These are phyloP conservation scores for Athetis lepigone DNA, from an alignment of 2,888 invertebrate species.

Conservation along the genomic window DNA sequence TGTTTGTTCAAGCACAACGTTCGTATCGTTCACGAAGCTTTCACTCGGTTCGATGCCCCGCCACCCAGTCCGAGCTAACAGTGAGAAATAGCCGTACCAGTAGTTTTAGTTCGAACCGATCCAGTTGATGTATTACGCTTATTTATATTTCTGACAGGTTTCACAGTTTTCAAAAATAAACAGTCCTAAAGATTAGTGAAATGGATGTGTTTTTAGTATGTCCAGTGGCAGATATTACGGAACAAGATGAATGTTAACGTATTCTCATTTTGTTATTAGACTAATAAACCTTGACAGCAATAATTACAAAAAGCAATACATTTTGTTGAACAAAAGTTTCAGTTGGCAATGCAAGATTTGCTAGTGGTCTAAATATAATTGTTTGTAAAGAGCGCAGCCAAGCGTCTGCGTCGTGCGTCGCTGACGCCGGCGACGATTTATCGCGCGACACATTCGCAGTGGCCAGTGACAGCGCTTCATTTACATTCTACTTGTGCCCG, in stretches of 20 bases:
- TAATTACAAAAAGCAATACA: background rate
- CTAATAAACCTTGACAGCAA: constrained; percentile 6
- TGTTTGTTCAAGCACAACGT: constrained; percentile 64
- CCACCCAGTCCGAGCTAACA: constrained; percentile 61
- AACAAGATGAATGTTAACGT: constrained; percentile 3
- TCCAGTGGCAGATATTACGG: constrained; percentile 27
- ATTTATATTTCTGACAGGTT: constrained; percentile 57
- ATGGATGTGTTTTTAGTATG: constrained; percentile 44
- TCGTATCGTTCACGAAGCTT: constrained; percentile 71
- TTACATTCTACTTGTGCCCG: constrained; percentile 67
- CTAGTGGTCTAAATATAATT: constrained; percentile 66
- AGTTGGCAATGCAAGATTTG: constrained; percentile 42
- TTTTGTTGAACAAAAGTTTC: constrained; percentile 14
- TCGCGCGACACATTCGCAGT: constrained; percentile 64
- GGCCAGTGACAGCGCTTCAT: constrained; percentile 56
- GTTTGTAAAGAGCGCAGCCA: constrained; percentile 66
- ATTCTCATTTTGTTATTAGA: background rate
- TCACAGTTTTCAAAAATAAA: constrained; percentile 50
- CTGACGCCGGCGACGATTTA: constrained; percentile 69
- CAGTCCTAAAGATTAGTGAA: constrained; percentile 35
- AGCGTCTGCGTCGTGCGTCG: constrained; percentile 61
- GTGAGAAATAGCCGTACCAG: constrained; percentile 68
- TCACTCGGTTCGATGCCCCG: constrained; percentile 76
- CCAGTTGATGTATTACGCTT: constrained; percentile 61
- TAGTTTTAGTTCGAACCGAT: constrained; percentile 66